These are phyloP conservation scores for Eubasilissa splendida DNA, from an alignment of 2,888 invertebrate genomes.

Conservation along the genomic window DNA sequence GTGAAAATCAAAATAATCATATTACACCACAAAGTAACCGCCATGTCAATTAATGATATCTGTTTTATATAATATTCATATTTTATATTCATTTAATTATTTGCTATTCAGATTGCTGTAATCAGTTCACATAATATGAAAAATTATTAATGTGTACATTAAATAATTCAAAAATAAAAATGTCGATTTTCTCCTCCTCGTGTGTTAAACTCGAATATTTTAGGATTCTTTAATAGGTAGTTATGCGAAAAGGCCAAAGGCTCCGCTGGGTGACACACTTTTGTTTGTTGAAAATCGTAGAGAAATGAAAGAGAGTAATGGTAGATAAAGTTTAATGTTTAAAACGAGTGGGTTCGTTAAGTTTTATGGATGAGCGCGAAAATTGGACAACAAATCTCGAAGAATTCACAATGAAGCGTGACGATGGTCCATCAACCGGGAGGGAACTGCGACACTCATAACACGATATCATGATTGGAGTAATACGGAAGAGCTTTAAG, in stretches of 20 bases:
- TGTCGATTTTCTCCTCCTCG: too few species aligned
- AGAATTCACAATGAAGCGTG: constrained; percentile 24
- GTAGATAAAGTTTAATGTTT: constrained; percentile 33
- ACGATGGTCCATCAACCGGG: constrained; percentile 6
- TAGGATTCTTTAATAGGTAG: too few species aligned
- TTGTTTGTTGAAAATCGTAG: constrained; percentile 11
- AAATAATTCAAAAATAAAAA: too few species aligned
- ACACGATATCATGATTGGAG: constrained; percentile 10
- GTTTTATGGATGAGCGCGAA: constrained; percentile 33
- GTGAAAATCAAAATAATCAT: too few species aligned
- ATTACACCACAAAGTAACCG: too few species aligned
- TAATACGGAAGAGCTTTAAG: constrained; percentile 20
- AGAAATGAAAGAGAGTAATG: constrained; percentile 32
- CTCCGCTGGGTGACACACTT: constrained; percentile 9
- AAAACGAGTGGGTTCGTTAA: constrained; percentile 31
- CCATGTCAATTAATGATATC: too few species aligned
- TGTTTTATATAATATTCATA: too few species aligned
- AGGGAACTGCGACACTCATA: background rate
- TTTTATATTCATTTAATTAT: too few species aligned
- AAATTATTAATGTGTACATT: too few species aligned
- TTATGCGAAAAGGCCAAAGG: background rate
- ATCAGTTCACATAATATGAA: too few species aligned
- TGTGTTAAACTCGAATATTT: too few species aligned
- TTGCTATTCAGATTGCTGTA: too few species aligned
- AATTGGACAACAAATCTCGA: constrained; percentile 33